Conservation (phyloP, 2,113 vertebrate species). For the Rattus rattus region DNA sequence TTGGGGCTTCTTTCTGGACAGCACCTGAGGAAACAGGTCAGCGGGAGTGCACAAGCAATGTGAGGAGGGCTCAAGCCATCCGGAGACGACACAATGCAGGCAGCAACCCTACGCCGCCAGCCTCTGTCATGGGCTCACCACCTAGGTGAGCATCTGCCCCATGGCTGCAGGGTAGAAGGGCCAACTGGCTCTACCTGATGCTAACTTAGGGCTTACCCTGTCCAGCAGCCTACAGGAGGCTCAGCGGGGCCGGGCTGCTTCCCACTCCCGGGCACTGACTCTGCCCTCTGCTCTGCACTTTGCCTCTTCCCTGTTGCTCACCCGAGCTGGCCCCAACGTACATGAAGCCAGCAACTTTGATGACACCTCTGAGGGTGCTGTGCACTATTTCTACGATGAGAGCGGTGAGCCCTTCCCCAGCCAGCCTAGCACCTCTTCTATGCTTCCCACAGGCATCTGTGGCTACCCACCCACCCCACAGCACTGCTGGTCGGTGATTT, state of each 20-base stretch:
- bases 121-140: conserved; percentile 94
- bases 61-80: conserved; percentile 93
- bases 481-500: accelerated
- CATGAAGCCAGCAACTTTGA: conserved; percentile 95
- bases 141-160: conserved; percentile 86
- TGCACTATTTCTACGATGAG: conserved; percentile 95
- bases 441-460: background rate
- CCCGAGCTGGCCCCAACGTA: conserved; percentile 88
- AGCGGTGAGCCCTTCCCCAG: conserved; percentile 86
- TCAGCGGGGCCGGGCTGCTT: conserved; percentile 90
- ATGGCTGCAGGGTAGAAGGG: conserved; percentile 69
- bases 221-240: conserved; percentile 91
- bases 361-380: conserved; percentile 93
- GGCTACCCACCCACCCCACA: accelerated
- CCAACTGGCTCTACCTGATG: conserved; percentile 81
- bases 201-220: background rate
- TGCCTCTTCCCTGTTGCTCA: conserved; percentile 91
- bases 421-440: accelerated
- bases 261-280: conserved; percentile 91
- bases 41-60: conserved; percentile 89
- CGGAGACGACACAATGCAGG: conserved; percentile 94
- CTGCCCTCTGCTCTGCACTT: conserved; percentile 94
- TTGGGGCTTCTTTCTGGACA: conserved; percentile 72
- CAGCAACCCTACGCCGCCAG: conserved; percentile 94
- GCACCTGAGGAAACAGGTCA: conserved; percentile 86